Evolutionary conservation across 2,797 vertebrate species (phyloP).

Genomic region (Chaunax sp.): DNA sequence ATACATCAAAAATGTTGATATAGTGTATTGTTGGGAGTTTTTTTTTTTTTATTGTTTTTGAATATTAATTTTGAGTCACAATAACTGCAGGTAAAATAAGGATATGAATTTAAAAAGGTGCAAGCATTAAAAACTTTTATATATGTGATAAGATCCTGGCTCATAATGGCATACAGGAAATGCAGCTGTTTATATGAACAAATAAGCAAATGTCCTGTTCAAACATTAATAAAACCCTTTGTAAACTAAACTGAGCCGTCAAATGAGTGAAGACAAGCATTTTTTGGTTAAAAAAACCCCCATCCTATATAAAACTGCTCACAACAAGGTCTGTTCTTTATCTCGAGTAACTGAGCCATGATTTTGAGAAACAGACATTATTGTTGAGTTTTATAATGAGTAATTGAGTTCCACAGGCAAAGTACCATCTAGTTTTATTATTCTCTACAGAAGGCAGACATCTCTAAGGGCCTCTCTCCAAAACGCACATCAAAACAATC

Average conservation of each 20-base stretch:
- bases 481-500: too few relatives aligned
- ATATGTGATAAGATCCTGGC: background rate
- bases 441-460: too few relatives aligned
- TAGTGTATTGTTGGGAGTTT: constrained; percentile 10
- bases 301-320: too few relatives aligned
- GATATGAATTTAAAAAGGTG: background rate
- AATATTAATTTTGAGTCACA: background rate
- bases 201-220: background rate
- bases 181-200: background rate
- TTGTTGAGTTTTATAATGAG: too few relatives aligned
- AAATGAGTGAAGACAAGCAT: background rate
- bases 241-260: background rate
- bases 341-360: too few relatives aligned
- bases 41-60: constrained; percentile 7
- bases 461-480: too few relatives aligned
- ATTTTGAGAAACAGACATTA: too few relatives aligned
- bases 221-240: background rate
- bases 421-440: too few relatives aligned
- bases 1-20: constrained; percentile 38
- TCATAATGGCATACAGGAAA: background rate
- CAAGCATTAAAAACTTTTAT: background rate
- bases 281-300: too few relatives aligned
- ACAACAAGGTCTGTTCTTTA: too few relatives aligned
- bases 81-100: background rate
- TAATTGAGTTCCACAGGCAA: too few relatives aligned